These are phyloP conservation scores for Neoaliturus tenellus DNA, from an alignment of 2,888 invertebrate species.

Conservation along the genomic window DNA sequence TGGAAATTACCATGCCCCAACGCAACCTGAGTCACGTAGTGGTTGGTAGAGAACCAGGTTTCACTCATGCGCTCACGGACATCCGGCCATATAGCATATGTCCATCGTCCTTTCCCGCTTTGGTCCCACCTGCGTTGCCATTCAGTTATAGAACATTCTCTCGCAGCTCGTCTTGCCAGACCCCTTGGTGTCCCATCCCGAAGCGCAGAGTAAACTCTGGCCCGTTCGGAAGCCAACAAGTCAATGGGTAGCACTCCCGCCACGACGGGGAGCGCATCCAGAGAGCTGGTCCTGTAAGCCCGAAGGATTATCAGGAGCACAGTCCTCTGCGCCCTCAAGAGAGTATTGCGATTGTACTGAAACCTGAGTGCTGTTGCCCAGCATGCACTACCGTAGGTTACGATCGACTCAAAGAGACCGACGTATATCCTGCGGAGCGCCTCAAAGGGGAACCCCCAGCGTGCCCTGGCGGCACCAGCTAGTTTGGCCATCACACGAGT, in stretches of 20 bases:
- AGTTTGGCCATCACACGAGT: too few relatives aligned
- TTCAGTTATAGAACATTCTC: neutral
- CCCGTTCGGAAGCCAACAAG: too few relatives aligned
- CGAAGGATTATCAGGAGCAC: neutral
- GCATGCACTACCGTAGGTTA: too few relatives aligned
- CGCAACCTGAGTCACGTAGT: too few relatives aligned
- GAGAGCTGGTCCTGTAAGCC: neutral
- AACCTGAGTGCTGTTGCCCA: too few relatives aligned
- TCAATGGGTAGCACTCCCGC: neutral
- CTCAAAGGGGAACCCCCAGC: too few relatives aligned
- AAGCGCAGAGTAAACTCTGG: neutral
- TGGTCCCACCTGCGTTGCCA: slow-evolving; percentile 3
- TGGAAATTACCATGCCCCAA: too few relatives aligned
- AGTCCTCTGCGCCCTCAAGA: neutral
- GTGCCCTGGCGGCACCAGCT: too few relatives aligned
- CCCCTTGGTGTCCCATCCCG: neutral
- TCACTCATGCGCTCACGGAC: neutral
- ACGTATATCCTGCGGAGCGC: neutral
- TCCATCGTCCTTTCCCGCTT: neutral
- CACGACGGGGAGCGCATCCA: neutral
- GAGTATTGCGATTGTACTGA: neutral
- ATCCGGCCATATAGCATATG: neutral
- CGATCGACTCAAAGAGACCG: neutral
- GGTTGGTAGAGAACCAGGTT: too few relatives aligned
- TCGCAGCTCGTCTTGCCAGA: neutral